These are phyloP conservation scores for Cheiracanthium punctorium DNA, from an alignment of 2,888 invertebrate genomes.

Conservation along the genomic window DNA sequence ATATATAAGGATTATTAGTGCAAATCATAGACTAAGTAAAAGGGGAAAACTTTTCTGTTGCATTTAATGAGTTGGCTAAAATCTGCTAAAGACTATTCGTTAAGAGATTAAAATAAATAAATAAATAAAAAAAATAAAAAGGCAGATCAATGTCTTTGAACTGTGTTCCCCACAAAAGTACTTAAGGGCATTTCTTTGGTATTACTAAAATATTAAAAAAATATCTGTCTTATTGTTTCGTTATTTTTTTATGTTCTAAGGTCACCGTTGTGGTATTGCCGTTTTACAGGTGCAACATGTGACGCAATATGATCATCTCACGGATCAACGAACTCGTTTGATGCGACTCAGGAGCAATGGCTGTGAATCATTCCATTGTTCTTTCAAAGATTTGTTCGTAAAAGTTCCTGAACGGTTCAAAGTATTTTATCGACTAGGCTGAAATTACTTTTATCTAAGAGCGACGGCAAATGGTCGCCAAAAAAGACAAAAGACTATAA, in stretches of 20 bases:
- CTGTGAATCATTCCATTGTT: not conserved
- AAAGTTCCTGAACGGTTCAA: not conserved
- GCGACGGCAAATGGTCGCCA: no score
- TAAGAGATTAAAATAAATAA: no score
- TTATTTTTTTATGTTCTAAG: not conserved
- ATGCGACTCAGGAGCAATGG: not conserved
- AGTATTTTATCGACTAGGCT: not conserved
- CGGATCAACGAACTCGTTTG: not conserved
- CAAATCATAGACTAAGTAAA: no score
- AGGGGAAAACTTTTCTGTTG: no score
- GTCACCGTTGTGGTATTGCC: constrained; percentile 1
- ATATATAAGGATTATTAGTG: no score
- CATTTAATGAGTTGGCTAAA: no score
- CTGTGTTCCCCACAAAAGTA: not conserved
- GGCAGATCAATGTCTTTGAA: not conserved
- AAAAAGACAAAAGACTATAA: no score
- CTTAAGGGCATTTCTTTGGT: not conserved
- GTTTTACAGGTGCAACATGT: not conserved
- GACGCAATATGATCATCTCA: constrained; percentile 2
- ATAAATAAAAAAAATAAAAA: no score
- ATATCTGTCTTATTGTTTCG: not conserved
- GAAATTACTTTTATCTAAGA: not conserved
- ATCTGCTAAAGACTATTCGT: no score
- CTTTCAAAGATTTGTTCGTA: not conserved
- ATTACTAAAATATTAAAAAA: not conserved